Evolutionary conservation across 2,113 vertebrate species (phyloP), one percentile per base, ranked within the genome.

Genomic region (Psilopogon haemacephalus): DNA sequence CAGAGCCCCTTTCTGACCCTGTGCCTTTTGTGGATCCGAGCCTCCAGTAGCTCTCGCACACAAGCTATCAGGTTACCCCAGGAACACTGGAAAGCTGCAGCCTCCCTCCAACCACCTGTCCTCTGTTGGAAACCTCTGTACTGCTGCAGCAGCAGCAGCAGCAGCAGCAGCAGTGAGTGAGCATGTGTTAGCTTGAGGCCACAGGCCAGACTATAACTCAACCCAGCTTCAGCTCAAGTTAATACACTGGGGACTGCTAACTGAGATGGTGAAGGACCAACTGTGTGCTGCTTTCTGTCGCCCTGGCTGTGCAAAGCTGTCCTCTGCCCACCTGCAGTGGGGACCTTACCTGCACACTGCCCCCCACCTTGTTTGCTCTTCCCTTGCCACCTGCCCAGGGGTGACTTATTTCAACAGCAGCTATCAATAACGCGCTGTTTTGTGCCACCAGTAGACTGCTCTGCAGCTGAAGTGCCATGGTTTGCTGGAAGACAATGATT

Each of bases 391-490:
- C 73, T 84, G 80, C 80, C 60, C 33, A 30, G 0, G 0, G 83
- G 55, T 1, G 2, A 60, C 69, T 90, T 9, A 0, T 90, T 86
- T 89, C 89, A 75, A 87, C 30, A 75, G 80, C 67, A 82, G 37
- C 46, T 30, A 72, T 63, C 44, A 60, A 48, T 54, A 60, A 65
- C 40, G 87, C 67, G 38, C 37, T 74, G 71, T 60, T 92, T 76
- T 84, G 48, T 90, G 62, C 84, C 91, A 87, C 44, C 63, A 90
- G 55, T 60, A 85, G 80, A 79, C 79, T 74, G 84, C 59, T 87
- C 55, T 4, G 15, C 74, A 82, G 94, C 74, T 89, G 81, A 90
- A 87, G 67, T 54, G 81, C 77, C 84, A 88, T 50, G 38, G 76
- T 73, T 84, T 79, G 38, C 67, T 82, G 72, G 74, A 42, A 85